Evolutionary conservation across 2,113 vertebrate genomes (phyloP), one percentile per base, ranked within the genome.

Genomic region (Nycticebus coucang): DNA sequence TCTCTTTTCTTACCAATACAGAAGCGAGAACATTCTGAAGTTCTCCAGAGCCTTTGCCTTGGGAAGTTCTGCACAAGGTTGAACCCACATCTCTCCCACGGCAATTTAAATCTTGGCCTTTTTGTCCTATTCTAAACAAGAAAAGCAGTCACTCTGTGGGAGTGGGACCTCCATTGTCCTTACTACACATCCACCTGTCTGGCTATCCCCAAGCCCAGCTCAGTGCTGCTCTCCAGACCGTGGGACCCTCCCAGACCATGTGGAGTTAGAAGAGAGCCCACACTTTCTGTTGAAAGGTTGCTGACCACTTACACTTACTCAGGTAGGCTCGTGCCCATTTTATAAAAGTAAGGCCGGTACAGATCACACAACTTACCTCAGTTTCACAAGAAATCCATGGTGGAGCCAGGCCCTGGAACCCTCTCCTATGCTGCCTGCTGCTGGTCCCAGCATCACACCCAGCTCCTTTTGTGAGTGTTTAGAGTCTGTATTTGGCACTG

Each of bases 141-240:
- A 17, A 24, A 22, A 53, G 41, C 28, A 2, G 28, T 79, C 21
- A 0, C 45, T 35, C 26, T 37, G 0, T 0, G 14, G 62, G n/a
- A 75, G n/a, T 0, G 4, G 35, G 19, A 28, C 59, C 13, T n/a
- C 53, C 17, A 37, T 9, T 45, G 68, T 64, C 12, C 37, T 30
- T n/a, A 2, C 9, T 1, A 9, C 26, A 50, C 0, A 24, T 28
- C 1, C 41, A 77, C 55, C 64, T 33, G n/a, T 69, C n/a, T 2
- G 11, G 26, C 53, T 28, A 2, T 11, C 18, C n/a, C 9, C 3
- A 10, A 35, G 41, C 37, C 37, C 33, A 28, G 28, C 74, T 59
- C 55, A 11, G 80, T 18, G 19, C 37, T 55, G 60, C 28, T 17
- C 60, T 45, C 22, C n/a, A 82, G 80, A n/a, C 30, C 45, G 10